phyloP scores from a whole-genome alignment of 2,797 vertebrate genomes.

The Balearica regulorum region DNA sequence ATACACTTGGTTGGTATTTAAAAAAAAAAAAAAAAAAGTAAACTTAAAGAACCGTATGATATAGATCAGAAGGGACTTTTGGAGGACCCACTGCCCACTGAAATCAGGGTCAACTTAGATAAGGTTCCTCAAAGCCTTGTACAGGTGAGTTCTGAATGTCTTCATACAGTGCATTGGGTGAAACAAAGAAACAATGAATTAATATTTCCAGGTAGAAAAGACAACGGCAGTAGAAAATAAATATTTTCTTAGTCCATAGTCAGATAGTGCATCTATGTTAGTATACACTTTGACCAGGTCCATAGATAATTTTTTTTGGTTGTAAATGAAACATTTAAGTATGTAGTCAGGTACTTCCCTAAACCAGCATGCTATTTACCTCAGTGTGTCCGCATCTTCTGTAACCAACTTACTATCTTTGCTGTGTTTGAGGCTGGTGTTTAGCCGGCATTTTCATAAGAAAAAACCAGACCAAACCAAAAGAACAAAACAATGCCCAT shows the following conservation, averaged over 20 bases:
- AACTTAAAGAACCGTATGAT: neutral
- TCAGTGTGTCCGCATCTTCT: neutral
- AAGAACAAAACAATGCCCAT: neutral
- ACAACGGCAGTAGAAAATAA: neutral
- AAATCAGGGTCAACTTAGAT: neutral
- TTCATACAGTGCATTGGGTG: neutral
- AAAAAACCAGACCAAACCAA: neutral
- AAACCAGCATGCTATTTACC: neutral
- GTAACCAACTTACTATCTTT: neutral
- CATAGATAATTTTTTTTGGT: neutral
- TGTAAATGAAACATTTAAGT: neutral
- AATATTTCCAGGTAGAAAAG: neutral
- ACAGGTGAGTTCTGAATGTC: neutral
- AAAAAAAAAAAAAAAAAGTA: neutral
- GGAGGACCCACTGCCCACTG: neutral
- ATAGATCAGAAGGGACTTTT: neutral
- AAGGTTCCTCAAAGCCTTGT: neutral
- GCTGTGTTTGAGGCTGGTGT: neutral
- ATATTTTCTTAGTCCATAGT: neutral
- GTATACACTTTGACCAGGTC: neutral
- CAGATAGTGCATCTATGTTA: neutral
- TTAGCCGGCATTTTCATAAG: neutral
- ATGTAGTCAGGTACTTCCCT: neutral
- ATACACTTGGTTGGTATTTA: neutral
- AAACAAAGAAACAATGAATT: neutral